Evolutionary conservation across 2,888 invertebrate species (phyloP), one percentile per base, ranked within the genome.

Genomic region (Melinaea menophilus): DNA sequence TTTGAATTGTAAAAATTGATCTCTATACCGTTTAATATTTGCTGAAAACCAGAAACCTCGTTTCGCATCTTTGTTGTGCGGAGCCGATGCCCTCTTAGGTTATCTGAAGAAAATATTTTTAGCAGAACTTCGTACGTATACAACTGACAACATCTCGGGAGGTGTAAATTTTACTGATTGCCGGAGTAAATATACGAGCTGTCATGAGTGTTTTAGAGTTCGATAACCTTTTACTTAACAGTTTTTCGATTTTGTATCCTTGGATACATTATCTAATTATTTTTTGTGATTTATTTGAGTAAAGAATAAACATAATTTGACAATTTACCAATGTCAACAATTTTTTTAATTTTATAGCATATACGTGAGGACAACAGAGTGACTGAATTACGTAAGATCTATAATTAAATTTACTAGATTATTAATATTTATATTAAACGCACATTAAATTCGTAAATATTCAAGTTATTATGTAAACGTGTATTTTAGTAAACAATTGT

Each of bases 111-210:
- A 73, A 75, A 73, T 81, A 81, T 80, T 80, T 85, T 85, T 83
- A 82, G 81, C 82, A 73, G 80, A 75, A 77, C 77, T 76, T 79
- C 76, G 75, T 64, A 70, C 62, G 68, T 67, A 63, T 74, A 77
- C 72, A 75, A 73, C 78, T 78, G 80, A 77, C 76, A 80, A 81
- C 77, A 76, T 69, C 73, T 66, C 47, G 55, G 64, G 64, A 70
- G 79, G 86, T 87, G 88, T 83, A 82, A 86, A 86, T 86, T 84
- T 79, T 77, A 80, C 79, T 82, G 80, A 85, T 87, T 84, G 78
- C 76, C 68, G 76, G 76, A 79, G 81, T 80, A 85, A 84, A 87
- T 79, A 84, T 72, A 76, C 76, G 71, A 73, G 75, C 74, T 78
- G 69, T 77, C 75, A 77, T 75, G 74, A 75, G 74, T 79, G 73